A percentile compares a stretch with the other conserved stretches of the same genome.
These are phyloP conservation scores for Muscicapa striata DNA, from an alignment of 2,797 vertebrate genomes.

Conservation along the genomic window DNA sequence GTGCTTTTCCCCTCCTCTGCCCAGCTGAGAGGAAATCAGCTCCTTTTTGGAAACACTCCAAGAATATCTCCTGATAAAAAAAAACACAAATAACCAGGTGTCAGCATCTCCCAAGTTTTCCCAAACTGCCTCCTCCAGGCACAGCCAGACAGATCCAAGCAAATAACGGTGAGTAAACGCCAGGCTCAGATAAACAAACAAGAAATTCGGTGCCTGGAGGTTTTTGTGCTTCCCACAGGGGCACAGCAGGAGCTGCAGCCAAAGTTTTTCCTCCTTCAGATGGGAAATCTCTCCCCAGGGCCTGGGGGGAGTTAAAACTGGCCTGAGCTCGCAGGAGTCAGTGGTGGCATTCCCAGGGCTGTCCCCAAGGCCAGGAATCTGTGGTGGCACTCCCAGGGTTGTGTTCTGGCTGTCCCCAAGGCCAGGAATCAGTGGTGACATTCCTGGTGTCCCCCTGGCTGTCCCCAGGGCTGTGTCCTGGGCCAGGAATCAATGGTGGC, in stretches of 20 bases:
- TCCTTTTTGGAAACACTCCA: not conserved
- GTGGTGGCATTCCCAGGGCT: not conserved
- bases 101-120: not conserved
- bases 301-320: not conserved
- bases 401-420: too few species aligned
- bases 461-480: too few species aligned
- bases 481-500: too few species aligned
- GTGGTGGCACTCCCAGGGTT: not conserved
- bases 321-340: not conserved
- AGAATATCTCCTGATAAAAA: not conserved
- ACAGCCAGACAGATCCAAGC: not conserved
- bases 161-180: rapidly evolving
- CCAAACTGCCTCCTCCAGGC: not conserved
- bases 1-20: not conserved
- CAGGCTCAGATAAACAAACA: not conserved
- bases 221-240: not conserved
- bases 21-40: not conserved
- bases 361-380: not conserved
- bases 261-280: not conserved
- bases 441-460: too few species aligned
- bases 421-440: too few species aligned
- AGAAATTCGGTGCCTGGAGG: not conserved
- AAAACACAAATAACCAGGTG: not conserved
- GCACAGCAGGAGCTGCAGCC: not conserved
- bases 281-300: not conserved